These are phyloP conservation scores for Cryptoleucopteryx plumbea DNA, from an alignment of 2,113 vertebrate species.

Conservation along the genomic window DNA sequence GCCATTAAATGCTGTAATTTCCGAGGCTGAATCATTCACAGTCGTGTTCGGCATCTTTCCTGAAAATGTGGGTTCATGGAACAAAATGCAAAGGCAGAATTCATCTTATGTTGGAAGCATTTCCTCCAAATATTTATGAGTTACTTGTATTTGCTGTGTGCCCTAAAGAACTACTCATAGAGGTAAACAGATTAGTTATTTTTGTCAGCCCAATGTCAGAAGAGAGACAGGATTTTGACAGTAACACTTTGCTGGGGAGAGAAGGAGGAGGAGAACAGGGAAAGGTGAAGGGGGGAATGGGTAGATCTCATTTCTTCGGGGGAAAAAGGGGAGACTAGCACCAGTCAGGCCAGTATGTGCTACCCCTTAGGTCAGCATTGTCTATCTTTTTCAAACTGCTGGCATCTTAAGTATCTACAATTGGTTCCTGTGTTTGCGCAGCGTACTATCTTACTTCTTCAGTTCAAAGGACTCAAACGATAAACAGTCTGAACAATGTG, in stretches of 20 bases:
- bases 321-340: neutral
- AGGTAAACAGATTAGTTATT: neutral
- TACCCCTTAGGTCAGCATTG: neutral
- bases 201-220: neutral
- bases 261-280: neutral
- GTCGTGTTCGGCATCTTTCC: neutral
- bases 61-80: neutral
- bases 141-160: neutral
- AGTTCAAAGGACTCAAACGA: constrained; percentile 23
- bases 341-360: neutral
- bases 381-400: neutral
- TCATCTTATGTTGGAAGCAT: neutral
- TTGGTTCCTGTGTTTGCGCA: neutral
- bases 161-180: neutral
- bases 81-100: neutral
- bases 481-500: constrained; percentile 26
- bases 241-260: neutral
- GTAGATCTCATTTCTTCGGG: neutral
- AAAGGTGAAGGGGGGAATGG: neutral
- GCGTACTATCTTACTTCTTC: neutral
- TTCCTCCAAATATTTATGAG: neutral
- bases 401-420: constrained; percentile 13
- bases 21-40: neutral
- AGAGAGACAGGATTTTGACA: neutral
- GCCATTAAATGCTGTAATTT: constrained; percentile 36